phyloP scores from a whole-genome alignment of 2,797 vertebrate genomes.

The Cuniculus paca region DNA sequence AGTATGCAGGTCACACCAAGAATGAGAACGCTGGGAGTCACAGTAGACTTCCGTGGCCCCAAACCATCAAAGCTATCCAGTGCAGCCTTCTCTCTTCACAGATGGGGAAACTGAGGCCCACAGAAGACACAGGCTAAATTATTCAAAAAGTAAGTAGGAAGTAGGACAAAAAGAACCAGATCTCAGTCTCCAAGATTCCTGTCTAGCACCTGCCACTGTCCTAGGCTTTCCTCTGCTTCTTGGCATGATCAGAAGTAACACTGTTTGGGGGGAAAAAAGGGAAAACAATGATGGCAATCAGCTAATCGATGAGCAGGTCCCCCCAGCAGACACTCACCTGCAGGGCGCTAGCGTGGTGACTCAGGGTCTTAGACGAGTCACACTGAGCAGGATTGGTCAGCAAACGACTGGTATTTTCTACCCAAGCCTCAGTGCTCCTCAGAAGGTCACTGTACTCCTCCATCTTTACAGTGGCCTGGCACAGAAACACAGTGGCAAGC shows the following conservation, averaged over 20 bases:
- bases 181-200: not conserved
- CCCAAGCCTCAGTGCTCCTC: conserved; percentile 92
- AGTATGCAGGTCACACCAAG: not conserved
- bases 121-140: not conserved
- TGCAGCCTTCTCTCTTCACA: not conserved
- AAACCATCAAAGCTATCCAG: not conserved
- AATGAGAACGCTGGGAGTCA: too few relatives aligned
- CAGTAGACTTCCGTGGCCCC: not conserved
- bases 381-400: conserved; percentile 89
- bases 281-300: not conserved
- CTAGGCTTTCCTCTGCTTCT: not conserved
- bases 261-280: not conserved
- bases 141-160: not conserved
- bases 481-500: not conserved
- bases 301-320: not conserved
- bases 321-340: conserved; percentile 88
- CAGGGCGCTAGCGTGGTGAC: conserved; percentile 90
- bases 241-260: not conserved
- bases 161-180: conserved; percentile 3
- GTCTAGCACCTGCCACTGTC: not conserved
- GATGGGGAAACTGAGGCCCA: not conserved
- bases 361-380: conserved; percentile 91
- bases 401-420: conserved; percentile 91
- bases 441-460: conserved; percentile 95
- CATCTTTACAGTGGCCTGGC: conserved; percentile 92